Evolutionary conservation across 2,797 vertebrate genomes (phyloP).

Genomic region (Natrix natrix): DNA sequence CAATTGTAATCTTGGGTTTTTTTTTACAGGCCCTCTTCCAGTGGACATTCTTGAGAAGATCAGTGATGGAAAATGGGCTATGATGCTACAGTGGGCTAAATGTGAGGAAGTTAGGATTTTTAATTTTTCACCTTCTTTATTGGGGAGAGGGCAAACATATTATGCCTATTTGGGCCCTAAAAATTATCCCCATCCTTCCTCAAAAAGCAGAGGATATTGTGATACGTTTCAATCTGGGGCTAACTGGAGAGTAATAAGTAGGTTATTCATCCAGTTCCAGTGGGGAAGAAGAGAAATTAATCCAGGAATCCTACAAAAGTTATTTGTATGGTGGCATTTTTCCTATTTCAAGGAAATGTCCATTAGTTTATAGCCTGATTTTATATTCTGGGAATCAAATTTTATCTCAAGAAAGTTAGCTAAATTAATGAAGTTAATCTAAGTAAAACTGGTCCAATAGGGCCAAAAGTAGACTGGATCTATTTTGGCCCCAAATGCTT

Average conservation of each 20-base stretch:
- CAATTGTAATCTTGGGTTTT: not conserved
- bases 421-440: not conserved
- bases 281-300: not conserved
- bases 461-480: not conserved
- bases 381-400: not conserved
- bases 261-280: not conserved
- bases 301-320: not conserved
- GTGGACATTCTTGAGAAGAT: not conserved
- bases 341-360: not conserved
- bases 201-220: not conserved
- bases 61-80: not conserved
- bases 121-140: not conserved
- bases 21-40: not conserved
- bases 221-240: not conserved
- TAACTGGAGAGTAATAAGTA: not conserved
- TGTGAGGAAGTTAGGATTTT: not conserved
- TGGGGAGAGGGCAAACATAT: not conserved
- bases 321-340: not conserved
- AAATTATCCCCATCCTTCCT: not conserved
- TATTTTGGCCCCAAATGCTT: conserved; percentile 13
- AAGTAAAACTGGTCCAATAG: conserved; percentile 11
- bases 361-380: not conserved
- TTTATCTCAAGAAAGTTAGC: not conserved
- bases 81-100: not conserved
- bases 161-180: not conserved